phyloP scores from a whole-genome alignment of 2,888 invertebrate genomes.

The Cataglyphis cursor region DNA sequence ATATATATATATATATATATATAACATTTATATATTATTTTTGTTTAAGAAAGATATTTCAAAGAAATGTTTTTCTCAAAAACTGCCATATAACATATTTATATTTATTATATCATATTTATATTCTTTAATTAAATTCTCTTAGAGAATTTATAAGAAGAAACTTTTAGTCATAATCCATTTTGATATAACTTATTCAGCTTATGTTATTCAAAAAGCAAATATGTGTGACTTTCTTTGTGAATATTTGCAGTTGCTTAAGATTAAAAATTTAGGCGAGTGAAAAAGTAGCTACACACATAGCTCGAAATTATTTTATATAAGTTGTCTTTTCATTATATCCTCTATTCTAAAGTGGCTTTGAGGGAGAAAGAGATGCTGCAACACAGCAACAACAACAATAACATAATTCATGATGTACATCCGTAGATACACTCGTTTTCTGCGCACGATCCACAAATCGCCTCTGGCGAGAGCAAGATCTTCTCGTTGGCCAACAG shows the following conservation, averaged over 20 bases:
- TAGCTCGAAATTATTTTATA: background rate
- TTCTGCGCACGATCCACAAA: background rate
- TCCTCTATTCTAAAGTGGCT: background rate
- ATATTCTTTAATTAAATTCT: background rate
- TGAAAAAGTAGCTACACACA: background rate
- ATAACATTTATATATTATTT: background rate
- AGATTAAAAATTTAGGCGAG: constrained; percentile 8
- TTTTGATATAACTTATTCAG: background rate
- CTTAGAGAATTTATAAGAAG: background rate
- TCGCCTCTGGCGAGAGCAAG: background rate
- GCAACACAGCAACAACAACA: background rate
- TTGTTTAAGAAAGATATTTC: background rate
- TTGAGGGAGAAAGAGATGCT: background rate
- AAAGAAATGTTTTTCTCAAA: background rate
- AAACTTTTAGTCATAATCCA: background rate
- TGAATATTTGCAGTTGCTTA: background rate
- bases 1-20: no score
- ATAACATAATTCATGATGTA: background rate
- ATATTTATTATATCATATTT: background rate
- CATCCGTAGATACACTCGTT: background rate
- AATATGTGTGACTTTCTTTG: background rate
- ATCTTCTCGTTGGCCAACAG: background rate
- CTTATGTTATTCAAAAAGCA: background rate
- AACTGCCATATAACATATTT: background rate
- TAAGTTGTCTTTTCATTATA: background rate